Evolutionary conservation across 2,888 invertebrate genomes (phyloP).

Genomic region (Pomacea canaliculata): DNA sequence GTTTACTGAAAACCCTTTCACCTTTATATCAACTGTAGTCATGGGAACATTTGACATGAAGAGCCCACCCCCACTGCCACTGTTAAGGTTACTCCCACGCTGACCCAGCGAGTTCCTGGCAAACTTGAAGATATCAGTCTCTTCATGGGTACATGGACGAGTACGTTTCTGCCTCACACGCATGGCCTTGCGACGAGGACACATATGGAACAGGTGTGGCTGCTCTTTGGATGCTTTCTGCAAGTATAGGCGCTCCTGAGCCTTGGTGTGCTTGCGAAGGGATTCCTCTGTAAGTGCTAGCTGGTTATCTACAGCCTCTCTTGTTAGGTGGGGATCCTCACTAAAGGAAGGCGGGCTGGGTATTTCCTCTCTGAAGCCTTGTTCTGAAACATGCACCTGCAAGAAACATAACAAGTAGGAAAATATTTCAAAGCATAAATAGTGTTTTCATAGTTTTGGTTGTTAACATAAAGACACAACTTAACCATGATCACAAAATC

Average conservation of each 20-base stretch:
- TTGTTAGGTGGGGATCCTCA: conserved; percentile 23
- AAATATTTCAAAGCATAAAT: no score
- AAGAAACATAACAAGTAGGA: background rate
- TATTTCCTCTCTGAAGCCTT: conserved; percentile 30
- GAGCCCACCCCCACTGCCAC: conserved; percentile 1
- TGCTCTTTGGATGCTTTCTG: conserved; percentile 33
- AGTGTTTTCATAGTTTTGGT: background rate
- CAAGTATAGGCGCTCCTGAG: conserved; percentile 36
- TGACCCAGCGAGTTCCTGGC: conserved; percentile 5
- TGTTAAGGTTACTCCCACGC: background rate
- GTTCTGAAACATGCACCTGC: conserved; percentile 34
- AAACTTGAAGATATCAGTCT: conserved; percentile 24
- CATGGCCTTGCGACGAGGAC: conserved; percentile 3
- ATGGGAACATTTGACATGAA: conserved; percentile 24
- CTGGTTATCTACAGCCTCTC: conserved; percentile 31
- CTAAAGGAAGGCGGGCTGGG: conserved; percentile 28
- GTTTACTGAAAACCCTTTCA: background rate
- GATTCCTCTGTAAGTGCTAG: conserved; percentile 33
- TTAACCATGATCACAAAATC: no score
- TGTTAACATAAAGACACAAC: no score
- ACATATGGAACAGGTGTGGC: conserved; percentile 33
- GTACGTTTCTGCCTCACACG: conserved; percentile 12
- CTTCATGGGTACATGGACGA: conserved; percentile 14
- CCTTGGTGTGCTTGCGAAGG: conserved; percentile 35
- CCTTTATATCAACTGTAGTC: conserved; percentile 19